These are phyloP conservation scores for Tryphoninae sp. DNA, from an alignment of 2,888 invertebrate genomes.

Conservation along the genomic window DNA sequence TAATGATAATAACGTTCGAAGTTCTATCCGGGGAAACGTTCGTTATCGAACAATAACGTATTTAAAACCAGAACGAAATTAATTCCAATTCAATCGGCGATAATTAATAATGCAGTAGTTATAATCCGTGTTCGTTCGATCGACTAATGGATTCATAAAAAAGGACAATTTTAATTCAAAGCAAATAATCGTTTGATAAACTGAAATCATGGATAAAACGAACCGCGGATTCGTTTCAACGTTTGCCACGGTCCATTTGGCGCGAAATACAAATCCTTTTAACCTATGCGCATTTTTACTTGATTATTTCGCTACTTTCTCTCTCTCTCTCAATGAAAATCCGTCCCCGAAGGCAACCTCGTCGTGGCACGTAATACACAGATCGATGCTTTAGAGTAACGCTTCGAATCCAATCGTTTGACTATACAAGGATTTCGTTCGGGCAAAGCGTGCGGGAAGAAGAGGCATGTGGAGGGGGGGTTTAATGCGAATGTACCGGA, in stretches of 20 bases:
- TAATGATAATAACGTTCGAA: too few relatives aligned
- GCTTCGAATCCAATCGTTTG: slow-evolving; percentile 51
- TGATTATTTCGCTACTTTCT: background rate
- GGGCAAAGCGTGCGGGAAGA: background rate
- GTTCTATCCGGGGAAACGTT: too few relatives aligned
- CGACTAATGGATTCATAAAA: too few relatives aligned
- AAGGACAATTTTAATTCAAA: too few relatives aligned
- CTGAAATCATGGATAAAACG: too few relatives aligned
- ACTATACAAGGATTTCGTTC: slow-evolving; percentile 40
- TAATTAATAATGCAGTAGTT: too few relatives aligned
- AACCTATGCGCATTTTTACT: background rate
- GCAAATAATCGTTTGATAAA: too few relatives aligned
- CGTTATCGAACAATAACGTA: too few relatives aligned
- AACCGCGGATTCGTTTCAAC: too few relatives aligned
- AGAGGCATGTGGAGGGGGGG: background rate
- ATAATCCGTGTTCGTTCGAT: too few relatives aligned
- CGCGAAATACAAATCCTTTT: background rate
- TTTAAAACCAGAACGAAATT: too few relatives aligned
- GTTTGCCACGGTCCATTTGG: background rate
- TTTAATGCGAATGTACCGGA: slow-evolving; percentile 41
- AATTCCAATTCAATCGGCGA: too few relatives aligned
- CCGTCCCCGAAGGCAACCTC: slow-evolving; percentile 8
- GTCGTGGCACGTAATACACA: slow-evolving; percentile 12
- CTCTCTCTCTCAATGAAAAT: background rate
- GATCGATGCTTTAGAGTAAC: slow-evolving; percentile 34